phyloP scores from a whole-genome alignment of 2,113 vertebrate species.

The Cyanistes caeruleus region DNA sequence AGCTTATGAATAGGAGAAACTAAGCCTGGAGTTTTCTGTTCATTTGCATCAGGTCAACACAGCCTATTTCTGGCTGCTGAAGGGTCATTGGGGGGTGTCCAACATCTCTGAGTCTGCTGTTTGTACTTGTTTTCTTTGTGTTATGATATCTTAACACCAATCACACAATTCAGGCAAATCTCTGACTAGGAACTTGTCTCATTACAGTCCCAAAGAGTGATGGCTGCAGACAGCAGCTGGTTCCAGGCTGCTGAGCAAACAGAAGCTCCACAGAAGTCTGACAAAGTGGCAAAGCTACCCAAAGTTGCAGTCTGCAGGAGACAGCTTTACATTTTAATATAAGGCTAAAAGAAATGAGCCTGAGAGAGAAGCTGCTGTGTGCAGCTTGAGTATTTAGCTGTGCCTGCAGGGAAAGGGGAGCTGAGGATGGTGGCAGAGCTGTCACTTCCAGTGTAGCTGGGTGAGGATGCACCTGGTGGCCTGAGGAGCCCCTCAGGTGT shows the following conservation, averaged over 20 bases:
- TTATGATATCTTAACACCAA: neutral
- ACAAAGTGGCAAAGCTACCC: neutral
- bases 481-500: neutral
- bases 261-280: neutral
- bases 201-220: neutral
- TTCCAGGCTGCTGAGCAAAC: constrained; percentile 22
- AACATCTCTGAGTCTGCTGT: neutral
- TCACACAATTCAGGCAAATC: neutral
- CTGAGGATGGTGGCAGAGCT: neutral
- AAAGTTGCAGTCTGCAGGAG: neutral
- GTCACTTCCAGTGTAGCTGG: neutral
- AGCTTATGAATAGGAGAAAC: neutral
- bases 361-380: neutral
- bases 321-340: neutral
- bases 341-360: neutral
- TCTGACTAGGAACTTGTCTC: neutral
- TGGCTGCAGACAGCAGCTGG: neutral
- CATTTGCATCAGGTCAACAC: neutral
- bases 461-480: neutral
- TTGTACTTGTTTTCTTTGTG: neutral
- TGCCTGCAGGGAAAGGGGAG: neutral
- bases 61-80: neutral
- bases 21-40: neutral
- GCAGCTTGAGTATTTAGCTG: neutral
- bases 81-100: neutral